Base-by-base conservation (phyloP, 2,888 invertebrate species). In the Tuta absoluta region DNA sequence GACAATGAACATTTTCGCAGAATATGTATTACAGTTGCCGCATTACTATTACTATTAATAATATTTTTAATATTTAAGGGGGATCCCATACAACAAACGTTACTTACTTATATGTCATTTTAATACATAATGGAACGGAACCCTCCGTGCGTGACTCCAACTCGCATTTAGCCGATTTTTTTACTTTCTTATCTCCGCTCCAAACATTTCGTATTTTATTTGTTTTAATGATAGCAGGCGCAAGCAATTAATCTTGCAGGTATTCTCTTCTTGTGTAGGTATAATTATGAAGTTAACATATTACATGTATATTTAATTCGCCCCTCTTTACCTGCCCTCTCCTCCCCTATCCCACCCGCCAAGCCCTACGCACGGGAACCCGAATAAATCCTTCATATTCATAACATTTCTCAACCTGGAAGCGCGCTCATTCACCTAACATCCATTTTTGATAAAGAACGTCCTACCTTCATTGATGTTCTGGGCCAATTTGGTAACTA, bases 261-360 rank as follows among this genome's bases (percentile, higher is more conserved):
- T 69, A 67, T 71, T 72, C 71, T 72, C 73, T 68, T 67, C 72
- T 74, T 68, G 69, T 69, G 69, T 72, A 71, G 33, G 33, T 33
- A 33, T 33, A 7, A 33, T n/a, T 76, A 76, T 75, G 76, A 75
- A 76, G 74, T 74, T 76, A 76, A 77, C 75, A 78, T 76, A 82
- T 80, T 79, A 77, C 78, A 79, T 79, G 77, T 78, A 80, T 81
- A 76, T 82, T 80, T 79, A 81, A 79, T 81, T 76, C 73, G 67
- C 66, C 63, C 67, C 24, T 21, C 21, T 28, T 8, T 49, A 33
- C 62, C 67, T 65, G 68, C 64, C 63, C 24, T 12, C 73, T 66
- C 66, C 51, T 10, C 63, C 58, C 63, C 66, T 17, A 5, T 8
- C 24, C 51, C 24, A 2, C 24, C 4, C 23, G 8, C 33, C 67